Percentiles rank a stretch among this genome's conserved stretches.
phyloP scores from a whole-genome alignment of 2,888 invertebrate genomes.

The Napeogenes inachia region DNA sequence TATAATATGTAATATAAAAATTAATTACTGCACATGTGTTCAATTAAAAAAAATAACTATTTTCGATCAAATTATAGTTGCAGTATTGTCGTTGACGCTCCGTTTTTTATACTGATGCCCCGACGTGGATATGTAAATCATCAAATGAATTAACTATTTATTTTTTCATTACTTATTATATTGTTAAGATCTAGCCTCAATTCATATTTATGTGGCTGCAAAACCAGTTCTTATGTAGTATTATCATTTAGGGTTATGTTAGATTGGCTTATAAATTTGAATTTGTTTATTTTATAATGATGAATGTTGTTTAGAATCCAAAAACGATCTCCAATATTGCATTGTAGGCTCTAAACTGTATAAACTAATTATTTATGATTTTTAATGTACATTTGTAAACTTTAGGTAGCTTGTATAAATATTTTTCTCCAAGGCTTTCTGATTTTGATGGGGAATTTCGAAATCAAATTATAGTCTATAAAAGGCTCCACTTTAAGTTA shows the following conservation, averaged over 20 bases:
- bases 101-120: constrained; percentile 41
- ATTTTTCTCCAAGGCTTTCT: constrained; percentile 25
- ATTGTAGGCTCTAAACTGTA: constrained; percentile 26
- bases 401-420: constrained; percentile 23
- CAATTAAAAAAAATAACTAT: constrained; percentile 36
- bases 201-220: constrained; percentile 39
- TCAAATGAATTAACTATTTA: constrained; percentile 34
- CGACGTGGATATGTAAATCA: constrained; percentile 31
- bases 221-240: constrained; percentile 36
- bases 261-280: constrained; percentile 33
- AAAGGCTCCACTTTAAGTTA: constrained; percentile 23
- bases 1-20: constrained; percentile 39
- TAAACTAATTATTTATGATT: constrained; percentile 26
- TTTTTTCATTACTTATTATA: constrained; percentile 28
- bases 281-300: constrained; percentile 52
- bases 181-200: constrained; percentile 31
- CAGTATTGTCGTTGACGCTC: constrained; percentile 49
- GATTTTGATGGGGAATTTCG: constrained; percentile 18
- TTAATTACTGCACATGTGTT: constrained; percentile 48
- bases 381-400: constrained; percentile 22
- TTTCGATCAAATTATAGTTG: constrained; percentile 45
- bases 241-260: constrained; percentile 33
- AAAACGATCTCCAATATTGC: constrained; percentile 28
- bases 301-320: constrained; percentile 12
- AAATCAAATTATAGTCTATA: constrained; percentile 19